Base-by-base conservation (phyloP, 2,113 vertebrate genomes). In the Cyanoderma ruficeps region DNA sequence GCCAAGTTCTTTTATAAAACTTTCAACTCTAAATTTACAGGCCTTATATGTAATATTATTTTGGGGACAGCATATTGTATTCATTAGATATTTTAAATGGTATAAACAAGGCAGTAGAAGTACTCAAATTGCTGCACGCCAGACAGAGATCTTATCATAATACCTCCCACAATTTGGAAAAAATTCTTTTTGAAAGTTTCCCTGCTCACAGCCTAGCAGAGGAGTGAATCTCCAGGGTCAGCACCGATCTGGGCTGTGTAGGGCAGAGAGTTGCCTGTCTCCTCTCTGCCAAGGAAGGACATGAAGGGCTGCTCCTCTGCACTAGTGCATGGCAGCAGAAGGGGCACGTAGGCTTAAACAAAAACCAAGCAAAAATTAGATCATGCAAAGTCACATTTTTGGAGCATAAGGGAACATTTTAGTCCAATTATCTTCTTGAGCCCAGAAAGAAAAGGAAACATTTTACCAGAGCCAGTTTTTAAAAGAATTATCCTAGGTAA, bases 391-490 rank as follows among this genome's bases (percentile, higher is more conserved):
- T 71, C 69, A 91, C 88, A 83, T 90, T 95, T 97, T 90, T 94
- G 44, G 44, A 95, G 33, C 92, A 93, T 90, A 83, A 86, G 94
- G 96, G 94, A 96, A 78, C 93, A 92, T 89, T 96, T 96, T 96
- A 90, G 76, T 76, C 83, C 89, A 90, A 97, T 96, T 92, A 92
- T 57, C 90, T 79, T 89, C 86, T 74, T 76, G 90, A 87, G 80
- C 69, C n/a, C 49, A 71, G 86, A 96, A 94, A 89, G 83, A 93
- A 93, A 96, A 96, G 90, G 96, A 95, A 96, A 82, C 49, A 87
- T 93, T 95, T 96, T 87, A 87, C 69, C 49, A 87, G 76, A 87
- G 59, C 63, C 42, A 81, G 72, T 93, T 94, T 96, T 93, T 83
- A 61, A 80, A 95, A 88, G 92, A 93, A 92, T 92, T 94, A 93